Conservation (phyloP, 2,797 vertebrate genomes). For the Phrynocephalus forsythii region DNA sequence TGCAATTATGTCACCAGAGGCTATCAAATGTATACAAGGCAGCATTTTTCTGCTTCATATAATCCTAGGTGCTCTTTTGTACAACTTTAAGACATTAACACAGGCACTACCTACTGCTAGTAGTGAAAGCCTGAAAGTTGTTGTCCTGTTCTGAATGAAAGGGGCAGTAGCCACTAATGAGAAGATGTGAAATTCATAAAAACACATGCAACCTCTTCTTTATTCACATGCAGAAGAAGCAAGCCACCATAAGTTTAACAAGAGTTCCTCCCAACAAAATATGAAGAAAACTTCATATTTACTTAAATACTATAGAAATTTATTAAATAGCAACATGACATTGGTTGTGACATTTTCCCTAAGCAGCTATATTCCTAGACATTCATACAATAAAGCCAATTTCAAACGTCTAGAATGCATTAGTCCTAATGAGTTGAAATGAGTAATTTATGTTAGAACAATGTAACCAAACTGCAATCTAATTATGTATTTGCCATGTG, state of each 20-base stretch:
- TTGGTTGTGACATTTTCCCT: not conserved
- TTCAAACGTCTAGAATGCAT: not conserved
- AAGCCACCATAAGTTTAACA: not conserved
- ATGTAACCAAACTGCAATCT: not conserved
- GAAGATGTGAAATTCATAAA: not conserved
- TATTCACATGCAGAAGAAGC: not conserved
- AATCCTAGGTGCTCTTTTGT: not conserved
- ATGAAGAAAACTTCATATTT: not conserved
- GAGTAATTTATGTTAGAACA: not conserved
- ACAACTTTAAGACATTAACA: not conserved
- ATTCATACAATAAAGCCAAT: not conserved
- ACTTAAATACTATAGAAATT: not conserved
- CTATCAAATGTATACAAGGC: not conserved
- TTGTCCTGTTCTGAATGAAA: too few species aligned
- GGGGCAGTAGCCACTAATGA: not conserved
- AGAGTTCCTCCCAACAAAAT: not conserved
- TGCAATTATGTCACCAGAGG: constrained; percentile 6
- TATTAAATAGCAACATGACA: not conserved
- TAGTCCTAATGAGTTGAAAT: not conserved
- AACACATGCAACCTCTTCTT: not conserved
- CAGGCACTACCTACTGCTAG: too few species aligned
- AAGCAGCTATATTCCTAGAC: not conserved
- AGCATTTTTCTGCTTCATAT: not conserved
- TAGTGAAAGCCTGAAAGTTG: too few species aligned
- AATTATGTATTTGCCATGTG: not conserved